Evolutionary conservation across 2,888 invertebrate species (phyloP), one percentile per base, ranked within the genome.

Genomic region (Lordiphosa fenestrarum): DNA sequence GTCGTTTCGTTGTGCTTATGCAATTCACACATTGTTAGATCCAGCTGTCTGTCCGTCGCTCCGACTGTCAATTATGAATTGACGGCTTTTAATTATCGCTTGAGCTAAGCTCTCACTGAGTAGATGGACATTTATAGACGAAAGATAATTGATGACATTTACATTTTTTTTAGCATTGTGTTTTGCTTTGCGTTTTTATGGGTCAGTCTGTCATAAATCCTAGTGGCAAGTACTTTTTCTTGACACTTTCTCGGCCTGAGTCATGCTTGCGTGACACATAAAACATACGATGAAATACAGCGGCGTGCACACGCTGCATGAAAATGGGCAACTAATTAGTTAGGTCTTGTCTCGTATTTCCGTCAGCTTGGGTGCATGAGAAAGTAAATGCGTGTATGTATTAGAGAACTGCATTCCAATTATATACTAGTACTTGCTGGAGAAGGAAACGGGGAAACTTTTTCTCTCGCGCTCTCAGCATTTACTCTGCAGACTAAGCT

Each of bases 21-120:
- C 64, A 77, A 77, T 84, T 84, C 44, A 73, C 82, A 73, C 73
- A 77, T 84, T 84, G 82, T 77, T 70, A 70, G 81, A 63, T 33
- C 53, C 25, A 23, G 6, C 7, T 19, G 53, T 53, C 48, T 15
- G 19, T 53, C 48, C 12, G 19, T 21, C 6, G 33, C 10, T 40
- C 33, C 25, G 33, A 42, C 46, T 39, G 57, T 63, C 82, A 70
- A 81, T 84, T 84, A 81, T 81, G 59, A 70, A 68, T 82, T 77
- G 84, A 77, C 82, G 56, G 84, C 73, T 68, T 77, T 77, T 73
- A 77, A 77, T 77, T 84, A 81, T 67, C 46, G 30, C 38, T 44
- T 37, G 21, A 33, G 30, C 6, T 12, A 6, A 4, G 23, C 9
- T 12, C 33, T 44, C 19, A 7, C 23, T 48, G 33, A n/a, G 38